These are phyloP conservation scores for Drosophila picticornis DNA, from an alignment of 2,888 invertebrate genomes.

Conservation along the genomic window DNA sequence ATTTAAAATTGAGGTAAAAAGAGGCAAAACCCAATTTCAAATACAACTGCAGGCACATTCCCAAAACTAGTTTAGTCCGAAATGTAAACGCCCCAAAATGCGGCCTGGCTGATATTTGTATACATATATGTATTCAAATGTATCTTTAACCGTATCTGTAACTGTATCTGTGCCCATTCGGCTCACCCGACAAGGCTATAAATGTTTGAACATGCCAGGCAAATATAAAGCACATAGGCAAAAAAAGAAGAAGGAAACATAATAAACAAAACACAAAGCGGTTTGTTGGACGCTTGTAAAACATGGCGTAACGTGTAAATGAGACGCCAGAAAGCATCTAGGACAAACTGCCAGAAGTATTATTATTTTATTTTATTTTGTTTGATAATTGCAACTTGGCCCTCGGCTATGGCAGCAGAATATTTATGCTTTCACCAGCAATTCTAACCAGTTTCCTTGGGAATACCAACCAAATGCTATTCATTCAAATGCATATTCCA, in stretches of 20 bases:
- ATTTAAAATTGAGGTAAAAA: constrained; percentile 58
- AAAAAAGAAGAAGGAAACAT: constrained; percentile 6
- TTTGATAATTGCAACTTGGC: neutral
- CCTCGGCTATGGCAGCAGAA: neutral
- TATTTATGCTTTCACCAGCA: neutral
- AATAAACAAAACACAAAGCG: constrained; percentile 29
- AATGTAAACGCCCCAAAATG: constrained; percentile 72
- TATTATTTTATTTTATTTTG: neutral
- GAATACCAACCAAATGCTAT: neutral
- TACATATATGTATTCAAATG: constrained; percentile 10
- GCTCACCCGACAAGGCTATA: constrained; percentile 66
- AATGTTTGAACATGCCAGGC: constrained; percentile 52
- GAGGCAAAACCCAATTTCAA: constrained; percentile 25
- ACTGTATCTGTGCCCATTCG: constrained; percentile 25
- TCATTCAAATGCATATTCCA: neutral
- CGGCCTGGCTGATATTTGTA: constrained; percentile 24
- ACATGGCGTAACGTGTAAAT: constrained; percentile 21
- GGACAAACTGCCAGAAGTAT: neutral
- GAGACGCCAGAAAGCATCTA: neutral
- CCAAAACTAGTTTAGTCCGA: constrained; percentile 59
- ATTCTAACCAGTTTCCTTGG: neutral
- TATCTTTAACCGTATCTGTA: constrained; percentile 30
- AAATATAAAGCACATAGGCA: constrained; percentile 4
- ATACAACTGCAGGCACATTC: constrained; percentile 46
- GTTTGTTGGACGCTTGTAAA: constrained; percentile 30